Percentiles rank a stretch among this genome's conserved stretches.
phyloP scores from a whole-genome alignment of 2,888 invertebrate species.

The Ophion costatus region DNA sequence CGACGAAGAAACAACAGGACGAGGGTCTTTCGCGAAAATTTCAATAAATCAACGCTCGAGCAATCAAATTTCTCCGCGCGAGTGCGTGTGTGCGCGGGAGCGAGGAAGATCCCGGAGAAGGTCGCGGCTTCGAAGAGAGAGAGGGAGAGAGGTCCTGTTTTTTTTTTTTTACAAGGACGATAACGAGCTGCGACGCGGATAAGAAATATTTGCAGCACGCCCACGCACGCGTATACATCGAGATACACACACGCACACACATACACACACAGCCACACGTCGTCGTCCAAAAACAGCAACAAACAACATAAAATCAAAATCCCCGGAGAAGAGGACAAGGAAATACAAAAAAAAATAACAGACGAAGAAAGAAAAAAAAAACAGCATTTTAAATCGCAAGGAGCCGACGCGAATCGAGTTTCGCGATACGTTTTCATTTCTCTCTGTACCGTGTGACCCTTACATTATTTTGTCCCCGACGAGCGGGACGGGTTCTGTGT shows the following conservation, averaged over 20 bases:
- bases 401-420: constrained; percentile 50
- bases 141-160: constrained; percentile 28
- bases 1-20: constrained; percentile 20
- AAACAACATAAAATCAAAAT: constrained; percentile 38
- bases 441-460: constrained; percentile 78
- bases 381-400: constrained; percentile 52
- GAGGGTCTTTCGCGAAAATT: constrained; percentile 2
- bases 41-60: constrained; percentile 34
- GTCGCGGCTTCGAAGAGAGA: constrained; percentile 26
- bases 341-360: constrained; percentile 18
- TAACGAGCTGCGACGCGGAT: constrained; percentile 25
- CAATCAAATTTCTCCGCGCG: constrained; percentile 7
- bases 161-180: constrained; percentile 18
- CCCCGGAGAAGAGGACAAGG: constrained; percentile 43
- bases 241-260: constrained; percentile 40
- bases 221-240: constrained; percentile 61
- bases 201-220: constrained; percentile 59
- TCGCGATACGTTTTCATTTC: constrained; percentile 75
- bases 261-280: constrained; percentile 27
- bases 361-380: constrained; percentile 40
- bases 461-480: constrained; percentile 82
- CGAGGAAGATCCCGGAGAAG: constrained; percentile 15
- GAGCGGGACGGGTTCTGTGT: constrained; percentile 81
- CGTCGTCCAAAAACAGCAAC: constrained; percentile 45
- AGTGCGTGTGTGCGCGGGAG: constrained; percentile 25